These are phyloP conservation scores for Brienomyrus brachyistius DNA, from an alignment of 2,113 vertebrate genomes.

Conservation along the genomic window DNA sequence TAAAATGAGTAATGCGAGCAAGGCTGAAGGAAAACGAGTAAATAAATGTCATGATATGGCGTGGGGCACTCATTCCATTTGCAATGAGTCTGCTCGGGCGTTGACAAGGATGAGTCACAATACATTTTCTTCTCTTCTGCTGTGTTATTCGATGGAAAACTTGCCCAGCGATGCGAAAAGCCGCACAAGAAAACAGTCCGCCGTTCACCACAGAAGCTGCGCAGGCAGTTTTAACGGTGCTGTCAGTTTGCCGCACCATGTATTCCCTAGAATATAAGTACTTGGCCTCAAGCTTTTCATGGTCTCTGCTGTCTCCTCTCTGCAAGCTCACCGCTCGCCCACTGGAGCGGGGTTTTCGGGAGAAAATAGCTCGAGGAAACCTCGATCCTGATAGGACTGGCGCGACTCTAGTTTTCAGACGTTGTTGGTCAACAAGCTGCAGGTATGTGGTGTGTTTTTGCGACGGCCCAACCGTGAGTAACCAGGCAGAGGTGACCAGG, in stretches of 20 bases:
- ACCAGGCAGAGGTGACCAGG: neutral
- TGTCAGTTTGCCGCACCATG: conserved; percentile 40
- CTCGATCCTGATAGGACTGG: neutral
- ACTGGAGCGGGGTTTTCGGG: conserved; percentile 15
- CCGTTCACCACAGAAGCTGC: conserved; percentile 41
- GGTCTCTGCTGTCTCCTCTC: conserved; percentile 30
- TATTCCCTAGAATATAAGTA: conserved; percentile 27
- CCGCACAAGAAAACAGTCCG: conserved; percentile 41
- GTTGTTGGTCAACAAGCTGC: neutral
- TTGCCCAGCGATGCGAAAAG: conserved; percentile 35
- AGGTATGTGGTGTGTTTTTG: neutral
- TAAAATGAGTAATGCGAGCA: neutral
- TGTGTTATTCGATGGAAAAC: conserved; percentile 15
- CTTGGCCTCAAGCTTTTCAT: conserved; percentile 35
- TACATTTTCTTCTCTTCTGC: neutral
- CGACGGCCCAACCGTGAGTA: neutral
- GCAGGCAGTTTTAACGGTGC: conserved; percentile 35
- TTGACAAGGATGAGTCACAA: neutral
- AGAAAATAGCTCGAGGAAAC: conserved; percentile 9
- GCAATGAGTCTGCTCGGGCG: neutral
- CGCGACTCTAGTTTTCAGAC: neutral
- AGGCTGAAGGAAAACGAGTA: neutral
- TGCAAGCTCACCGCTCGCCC: conserved; percentile 28
- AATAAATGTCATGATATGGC: neutral
- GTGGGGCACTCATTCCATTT: neutral